phyloP scores from a whole-genome alignment of 1,140 invertebrate species.

The Ceratosolen fusciceps region DNA sequence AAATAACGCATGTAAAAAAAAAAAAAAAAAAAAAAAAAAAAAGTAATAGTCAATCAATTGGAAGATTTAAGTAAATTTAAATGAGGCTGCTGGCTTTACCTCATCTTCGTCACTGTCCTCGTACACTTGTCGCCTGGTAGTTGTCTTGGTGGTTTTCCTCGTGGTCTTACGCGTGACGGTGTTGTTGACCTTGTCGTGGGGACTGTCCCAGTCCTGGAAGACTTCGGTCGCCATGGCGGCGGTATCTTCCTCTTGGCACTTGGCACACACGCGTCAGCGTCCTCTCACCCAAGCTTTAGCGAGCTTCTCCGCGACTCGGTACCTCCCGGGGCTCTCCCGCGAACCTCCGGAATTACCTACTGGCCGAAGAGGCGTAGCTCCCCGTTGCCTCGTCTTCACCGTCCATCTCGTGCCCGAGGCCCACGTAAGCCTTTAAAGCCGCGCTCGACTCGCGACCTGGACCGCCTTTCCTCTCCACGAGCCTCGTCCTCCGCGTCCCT shows the following conservation, averaged over 20 bases:
- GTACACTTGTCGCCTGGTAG: conserved; percentile 54
- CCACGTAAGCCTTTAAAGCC: neutral
- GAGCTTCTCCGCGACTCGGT: too few species aligned
- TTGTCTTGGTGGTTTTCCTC: conserved; percentile 61
- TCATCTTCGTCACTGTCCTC: conserved; percentile 28
- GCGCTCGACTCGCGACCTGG: neutral
- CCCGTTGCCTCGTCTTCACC: conserved; percentile 44
- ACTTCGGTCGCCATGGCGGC: conserved; percentile 67
- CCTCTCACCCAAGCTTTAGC: neutral
- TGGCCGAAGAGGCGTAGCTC: neutral
- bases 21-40: too few species aligned
- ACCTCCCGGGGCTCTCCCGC: too few species aligned
- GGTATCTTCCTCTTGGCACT: neutral
- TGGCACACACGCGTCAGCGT: neutral
- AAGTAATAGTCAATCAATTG: too few species aligned
- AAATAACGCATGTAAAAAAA: too few species aligned
- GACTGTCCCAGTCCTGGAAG: conserved; percentile 69
- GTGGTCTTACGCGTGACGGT: conserved; percentile 62
- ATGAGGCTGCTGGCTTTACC: conserved; percentile 22
- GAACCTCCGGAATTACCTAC: neutral
- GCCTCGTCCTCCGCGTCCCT: too few species aligned
- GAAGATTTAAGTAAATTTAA: too few species aligned
- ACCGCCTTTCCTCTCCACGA: too few species aligned
- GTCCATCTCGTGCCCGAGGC: conserved; percentile 38
- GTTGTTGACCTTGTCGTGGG: conserved; percentile 61